Conservation (phyloP, 1,140 invertebrate species). For the Potamilus streckersoni region DNA sequence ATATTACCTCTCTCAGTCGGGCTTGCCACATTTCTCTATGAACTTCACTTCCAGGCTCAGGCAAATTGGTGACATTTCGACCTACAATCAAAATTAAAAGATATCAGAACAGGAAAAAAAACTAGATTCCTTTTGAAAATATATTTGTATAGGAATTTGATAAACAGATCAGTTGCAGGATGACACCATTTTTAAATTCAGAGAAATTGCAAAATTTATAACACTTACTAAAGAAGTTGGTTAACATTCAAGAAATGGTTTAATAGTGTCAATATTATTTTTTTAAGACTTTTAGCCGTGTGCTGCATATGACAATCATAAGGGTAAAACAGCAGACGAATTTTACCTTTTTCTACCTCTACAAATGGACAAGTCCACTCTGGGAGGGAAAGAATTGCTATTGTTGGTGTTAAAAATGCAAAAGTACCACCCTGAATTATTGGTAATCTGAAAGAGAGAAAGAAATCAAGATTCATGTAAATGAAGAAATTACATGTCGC, state of each 20-base stretch:
- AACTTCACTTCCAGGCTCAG: constrained; percentile 14
- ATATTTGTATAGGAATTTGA: background rate
- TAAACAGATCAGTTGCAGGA: background rate
- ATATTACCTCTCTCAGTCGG: constrained; percentile 20
- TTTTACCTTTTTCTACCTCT: constrained; percentile 17
- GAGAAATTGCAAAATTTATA: background rate
- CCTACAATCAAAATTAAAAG: constrained; percentile 3
- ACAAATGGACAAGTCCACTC: constrained; percentile 46
- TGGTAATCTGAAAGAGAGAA: constrained; percentile 71
- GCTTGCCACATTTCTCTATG: constrained; percentile 27
- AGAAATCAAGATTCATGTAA: background rate
- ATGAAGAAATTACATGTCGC: background rate
- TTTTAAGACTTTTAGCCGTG: no score
- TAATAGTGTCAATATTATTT: no score
- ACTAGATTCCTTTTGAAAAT: background rate
- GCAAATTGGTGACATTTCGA: constrained; percentile 16
- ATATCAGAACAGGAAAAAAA: no score
- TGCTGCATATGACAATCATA: no score
- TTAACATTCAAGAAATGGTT: no score
- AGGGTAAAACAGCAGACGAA: no score
- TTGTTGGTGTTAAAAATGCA: constrained; percentile 84
- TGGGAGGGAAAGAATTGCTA: constrained; percentile 79
- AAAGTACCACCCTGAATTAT: constrained; percentile 86
- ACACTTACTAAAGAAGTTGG: background rate
- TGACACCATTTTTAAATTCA: background rate